phyloP scores from a whole-genome alignment of 2,113 vertebrate species.

The Trachemys scripta region DNA sequence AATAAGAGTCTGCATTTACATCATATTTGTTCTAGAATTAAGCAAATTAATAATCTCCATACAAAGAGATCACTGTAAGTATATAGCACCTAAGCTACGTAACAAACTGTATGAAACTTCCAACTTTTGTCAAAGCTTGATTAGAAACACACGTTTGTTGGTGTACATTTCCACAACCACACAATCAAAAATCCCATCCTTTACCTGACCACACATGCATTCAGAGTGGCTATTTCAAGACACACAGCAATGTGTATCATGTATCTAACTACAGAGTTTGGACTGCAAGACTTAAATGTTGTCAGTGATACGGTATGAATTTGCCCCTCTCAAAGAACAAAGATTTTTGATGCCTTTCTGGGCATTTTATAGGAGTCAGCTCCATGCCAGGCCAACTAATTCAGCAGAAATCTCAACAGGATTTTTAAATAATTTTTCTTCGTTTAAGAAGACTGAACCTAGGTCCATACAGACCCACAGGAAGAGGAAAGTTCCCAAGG shows the following conservation, averaged over 20 bases:
- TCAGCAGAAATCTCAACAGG: neutral
- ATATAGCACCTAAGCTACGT: neutral
- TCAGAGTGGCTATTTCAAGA: neutral
- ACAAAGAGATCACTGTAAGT: neutral
- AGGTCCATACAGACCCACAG: neutral
- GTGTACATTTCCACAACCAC: neutral
- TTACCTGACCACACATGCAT: neutral
- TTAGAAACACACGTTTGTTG: neutral
- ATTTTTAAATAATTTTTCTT: neutral
- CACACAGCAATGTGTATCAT: neutral
- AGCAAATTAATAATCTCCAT: neutral
- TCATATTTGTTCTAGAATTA: neutral
- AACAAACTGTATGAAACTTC: neutral
- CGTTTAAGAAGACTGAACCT: neutral
- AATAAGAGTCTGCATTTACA: slow-evolving; percentile 1
- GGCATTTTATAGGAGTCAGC: neutral
- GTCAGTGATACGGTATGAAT: neutral
- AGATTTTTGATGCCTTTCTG: neutral
- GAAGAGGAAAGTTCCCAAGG: neutral
- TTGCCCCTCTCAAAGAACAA: neutral
- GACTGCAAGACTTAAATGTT: neutral
- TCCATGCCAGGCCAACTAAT: neutral
- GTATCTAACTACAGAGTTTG: neutral
- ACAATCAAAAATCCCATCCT: neutral
- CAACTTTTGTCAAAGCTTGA: no score